phyloP scores from a whole-genome alignment of 2,888 invertebrate species.

The Papilio gigon region DNA sequence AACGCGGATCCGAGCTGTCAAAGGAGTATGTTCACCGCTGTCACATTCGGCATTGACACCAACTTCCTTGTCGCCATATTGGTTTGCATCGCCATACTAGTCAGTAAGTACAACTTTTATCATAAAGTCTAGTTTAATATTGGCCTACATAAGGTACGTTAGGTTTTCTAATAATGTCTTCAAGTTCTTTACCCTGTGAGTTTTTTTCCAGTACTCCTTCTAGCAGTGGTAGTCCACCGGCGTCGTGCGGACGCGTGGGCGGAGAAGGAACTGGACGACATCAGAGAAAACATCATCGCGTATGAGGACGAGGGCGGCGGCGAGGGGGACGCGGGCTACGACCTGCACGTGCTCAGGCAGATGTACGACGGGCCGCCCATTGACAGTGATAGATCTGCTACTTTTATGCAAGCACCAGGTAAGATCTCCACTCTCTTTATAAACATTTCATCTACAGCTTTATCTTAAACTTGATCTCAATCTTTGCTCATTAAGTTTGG shows the following conservation, averaged over 20 bases:
- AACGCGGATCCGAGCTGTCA: constrained; percentile 90
- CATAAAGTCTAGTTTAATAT: too few species aligned
- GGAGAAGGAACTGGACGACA: constrained; percentile 96
- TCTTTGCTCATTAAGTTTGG: too few species aligned
- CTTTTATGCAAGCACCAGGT: constrained; percentile 79
- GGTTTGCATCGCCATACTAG: constrained; percentile 91
- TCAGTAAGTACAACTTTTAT: constrained; percentile 84
- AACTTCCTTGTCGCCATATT: constrained; percentile 95
- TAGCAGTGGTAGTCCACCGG: constrained; percentile 95
- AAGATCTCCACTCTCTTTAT: constrained; percentile 39
- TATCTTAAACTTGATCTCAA: constrained; percentile 19
- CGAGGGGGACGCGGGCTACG: constrained; percentile 97
- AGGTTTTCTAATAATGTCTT: too few species aligned
- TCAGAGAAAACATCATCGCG: constrained; percentile 97
- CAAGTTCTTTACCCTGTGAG: background rate
- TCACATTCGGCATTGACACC: constrained; percentile 91
- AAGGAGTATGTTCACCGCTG: constrained; percentile 87
- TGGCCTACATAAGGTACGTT: too few species aligned
- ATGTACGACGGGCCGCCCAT: constrained; percentile 84
- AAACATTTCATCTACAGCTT: constrained; percentile 6
- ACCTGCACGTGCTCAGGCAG: constrained; percentile 89
- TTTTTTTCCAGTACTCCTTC: constrained; percentile 85
- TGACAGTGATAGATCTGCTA: constrained; percentile 73
- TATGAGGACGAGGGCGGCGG: constrained; percentile 99
- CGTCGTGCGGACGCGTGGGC: constrained; percentile 92